phyloP scores from a whole-genome alignment of 2,888 invertebrate species.

The Doris montereyensis region DNA sequence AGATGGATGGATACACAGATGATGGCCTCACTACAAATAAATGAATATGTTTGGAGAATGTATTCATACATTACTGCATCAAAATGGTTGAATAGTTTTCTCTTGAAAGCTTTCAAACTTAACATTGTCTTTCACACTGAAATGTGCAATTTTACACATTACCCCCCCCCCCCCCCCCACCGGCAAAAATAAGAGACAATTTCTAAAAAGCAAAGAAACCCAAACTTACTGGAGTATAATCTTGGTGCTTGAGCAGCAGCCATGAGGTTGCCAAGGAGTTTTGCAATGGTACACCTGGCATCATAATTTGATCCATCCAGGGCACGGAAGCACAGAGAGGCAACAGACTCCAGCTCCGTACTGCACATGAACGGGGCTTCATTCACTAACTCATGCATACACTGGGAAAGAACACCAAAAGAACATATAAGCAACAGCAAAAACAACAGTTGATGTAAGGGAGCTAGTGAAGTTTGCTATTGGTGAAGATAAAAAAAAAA shows the following conservation, averaged over 20 bases:
- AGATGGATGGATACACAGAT: no score
- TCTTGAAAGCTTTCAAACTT: no score
- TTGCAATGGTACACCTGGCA: conserved; percentile 91
- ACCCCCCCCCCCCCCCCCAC: no score
- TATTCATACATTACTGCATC: no score
- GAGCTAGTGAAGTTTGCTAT: neutral
- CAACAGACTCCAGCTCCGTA: conserved; percentile 90
- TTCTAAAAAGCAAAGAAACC: no score
- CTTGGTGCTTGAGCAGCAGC: conserved; percentile 76
- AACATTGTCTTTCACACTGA: no score
- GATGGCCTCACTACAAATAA: no score
- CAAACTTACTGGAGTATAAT: conserved; percentile 40
- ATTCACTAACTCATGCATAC: conserved; percentile 89
- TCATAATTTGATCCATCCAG: conserved; percentile 94
- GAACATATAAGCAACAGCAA: neutral
- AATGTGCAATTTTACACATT: no score
- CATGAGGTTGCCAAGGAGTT: conserved; percentile 88
- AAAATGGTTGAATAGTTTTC: no score
- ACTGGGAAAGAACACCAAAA: conserved; percentile 75
- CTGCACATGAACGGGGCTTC: conserved; percentile 87
- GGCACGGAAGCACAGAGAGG: conserved; percentile 91
- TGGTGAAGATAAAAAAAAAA: no score
- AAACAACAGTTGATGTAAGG: neutral
- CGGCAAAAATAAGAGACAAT: no score
- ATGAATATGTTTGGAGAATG: no score